phyloP scores from a whole-genome alignment of 2,797 vertebrate genomes.

The Gila robusta region DNA sequence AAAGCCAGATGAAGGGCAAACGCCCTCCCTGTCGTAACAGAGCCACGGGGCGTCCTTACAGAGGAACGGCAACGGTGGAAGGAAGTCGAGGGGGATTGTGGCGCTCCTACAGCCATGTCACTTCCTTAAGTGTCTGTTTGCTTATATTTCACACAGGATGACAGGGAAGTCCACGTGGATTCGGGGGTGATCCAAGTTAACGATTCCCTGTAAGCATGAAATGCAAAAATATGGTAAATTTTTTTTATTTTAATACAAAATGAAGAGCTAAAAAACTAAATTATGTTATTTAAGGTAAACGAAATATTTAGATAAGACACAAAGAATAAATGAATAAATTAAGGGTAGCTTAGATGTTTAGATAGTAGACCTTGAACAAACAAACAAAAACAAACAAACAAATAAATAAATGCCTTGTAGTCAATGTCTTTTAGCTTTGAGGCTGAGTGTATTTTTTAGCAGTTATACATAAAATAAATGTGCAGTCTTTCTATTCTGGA shows the following conservation, averaged over 20 bases:
- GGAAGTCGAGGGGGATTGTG: slow-evolving; percentile 11
- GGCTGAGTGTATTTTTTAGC: not conserved
- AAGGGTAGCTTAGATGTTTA: not conserved
- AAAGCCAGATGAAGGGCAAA: slow-evolving; percentile 49
- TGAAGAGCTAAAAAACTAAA: not conserved
- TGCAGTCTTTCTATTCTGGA: not conserved
- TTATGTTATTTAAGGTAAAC: not conserved
- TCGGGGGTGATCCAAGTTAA: slow-evolving; percentile 92
- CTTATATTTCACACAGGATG: slow-evolving; percentile 94
- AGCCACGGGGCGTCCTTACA: slow-evolving; percentile 35
- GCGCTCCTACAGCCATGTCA: not conserved
- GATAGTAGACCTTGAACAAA: not conserved
- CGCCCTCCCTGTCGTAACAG: slow-evolving; percentile 5
- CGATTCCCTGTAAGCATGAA: slow-evolving; percentile 84
- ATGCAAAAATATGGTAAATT: not conserved
- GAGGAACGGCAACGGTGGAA: slow-evolving; percentile 33
- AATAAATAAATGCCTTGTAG: not conserved
- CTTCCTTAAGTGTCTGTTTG: slow-evolving; percentile 33
- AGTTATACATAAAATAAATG: not conserved
- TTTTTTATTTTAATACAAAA: not conserved
- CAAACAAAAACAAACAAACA: not conserved
- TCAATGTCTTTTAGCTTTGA: not conserved
- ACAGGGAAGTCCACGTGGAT: slow-evolving; percentile 98
- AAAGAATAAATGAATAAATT: not conserved
- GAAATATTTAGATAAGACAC: not conserved